Evolutionary conservation across 2,113 vertebrate genomes (phyloP).

Genomic region (Paramormyrops kingsleyae): DNA sequence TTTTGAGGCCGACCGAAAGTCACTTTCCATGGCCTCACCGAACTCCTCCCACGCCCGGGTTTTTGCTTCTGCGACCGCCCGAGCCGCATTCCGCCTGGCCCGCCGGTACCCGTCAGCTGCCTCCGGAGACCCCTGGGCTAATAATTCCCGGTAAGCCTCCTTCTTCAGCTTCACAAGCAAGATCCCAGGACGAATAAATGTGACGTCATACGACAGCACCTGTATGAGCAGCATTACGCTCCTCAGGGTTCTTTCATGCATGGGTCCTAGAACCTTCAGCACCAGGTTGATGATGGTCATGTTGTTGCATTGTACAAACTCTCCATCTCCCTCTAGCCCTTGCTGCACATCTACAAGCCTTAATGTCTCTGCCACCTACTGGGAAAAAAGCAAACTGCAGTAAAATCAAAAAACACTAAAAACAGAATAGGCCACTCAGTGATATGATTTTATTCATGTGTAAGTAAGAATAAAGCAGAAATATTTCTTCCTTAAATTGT

Average conservation of each 20-base stretch:
- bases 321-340: slow-evolving; percentile 65
- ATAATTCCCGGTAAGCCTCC: too few relatives aligned
- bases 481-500: neutral
- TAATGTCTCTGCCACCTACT: slow-evolving; percentile 72
- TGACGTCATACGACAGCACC: neutral
- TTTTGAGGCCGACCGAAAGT: too few relatives aligned
- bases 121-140: too few relatives aligned
- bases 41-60: too few relatives aligned
- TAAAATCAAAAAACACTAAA: neutral
- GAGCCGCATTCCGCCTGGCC: too few relatives aligned
- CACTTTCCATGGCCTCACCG: too few relatives aligned
- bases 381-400: slow-evolving; percentile 34
- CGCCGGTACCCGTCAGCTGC: too few relatives aligned
- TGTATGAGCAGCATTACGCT: slow-evolving; percentile 75
- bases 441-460: neutral
- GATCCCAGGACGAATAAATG: neutral
- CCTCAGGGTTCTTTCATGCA: slow-evolving; percentile 81
- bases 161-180: too few relatives aligned
- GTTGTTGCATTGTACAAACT: slow-evolving; percentile 89
- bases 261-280: slow-evolving; percentile 80
- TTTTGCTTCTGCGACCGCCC: too few relatives aligned
- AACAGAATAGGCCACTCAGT: neutral
- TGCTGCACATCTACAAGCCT: slow-evolving; percentile 69
- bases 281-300: slow-evolving; percentile 95
- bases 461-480: neutral